Percentiles rank a stretch among this genome's conserved stretches.
These are phyloP conservation scores for Drosophila pallidifrons DNA, from an alignment of 1,140 invertebrate species.

Conservation along the genomic window DNA sequence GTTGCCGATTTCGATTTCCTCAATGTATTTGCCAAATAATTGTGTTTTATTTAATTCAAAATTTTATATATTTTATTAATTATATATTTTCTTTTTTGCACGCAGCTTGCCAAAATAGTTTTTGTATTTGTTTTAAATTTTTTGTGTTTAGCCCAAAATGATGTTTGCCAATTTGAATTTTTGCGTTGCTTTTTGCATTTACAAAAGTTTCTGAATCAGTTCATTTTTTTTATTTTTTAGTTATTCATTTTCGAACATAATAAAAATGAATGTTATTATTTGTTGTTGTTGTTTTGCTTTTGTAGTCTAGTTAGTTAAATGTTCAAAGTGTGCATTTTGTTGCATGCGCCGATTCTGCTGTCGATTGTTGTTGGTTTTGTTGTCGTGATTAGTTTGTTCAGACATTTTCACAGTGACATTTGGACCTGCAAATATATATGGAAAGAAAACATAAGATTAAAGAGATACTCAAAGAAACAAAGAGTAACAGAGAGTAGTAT, in stretches of 20 bases:
- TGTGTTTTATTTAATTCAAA: conserved; percentile 9
- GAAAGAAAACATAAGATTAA: not conserved
- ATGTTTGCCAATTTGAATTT: conserved; percentile 76
- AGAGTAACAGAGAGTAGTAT: too few relatives aligned
- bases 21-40: conserved; percentile 56
- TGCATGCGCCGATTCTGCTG: conserved; percentile 53
- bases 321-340: conserved; percentile 73
- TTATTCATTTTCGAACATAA: conserved; percentile 16
- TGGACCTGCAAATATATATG: conserved; percentile 56
- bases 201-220: conserved; percentile 61
- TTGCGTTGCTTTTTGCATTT: conserved; percentile 61
- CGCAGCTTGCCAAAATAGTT: conserved; percentile 70
- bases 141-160: conserved; percentile 55
- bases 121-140: conserved; percentile 29
- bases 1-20: conserved; percentile 35
- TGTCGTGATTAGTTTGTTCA: conserved; percentile 57
- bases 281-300: conserved; percentile 10
- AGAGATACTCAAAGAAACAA: not conserved
- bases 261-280: conserved; percentile 20
- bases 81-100: conserved; percentile 42
- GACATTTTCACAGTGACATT: conserved; percentile 81
- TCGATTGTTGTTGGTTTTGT: conserved; percentile 49
- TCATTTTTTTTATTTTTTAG: conserved; percentile 63
- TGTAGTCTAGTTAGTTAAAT: conserved; percentile 64
- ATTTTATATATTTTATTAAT: conserved; percentile 28